Evolutionary conservation across 2,113 vertebrate genomes (phyloP), one percentile per base, ranked within the genome.

Genomic region (Casuarius casuarius): DNA sequence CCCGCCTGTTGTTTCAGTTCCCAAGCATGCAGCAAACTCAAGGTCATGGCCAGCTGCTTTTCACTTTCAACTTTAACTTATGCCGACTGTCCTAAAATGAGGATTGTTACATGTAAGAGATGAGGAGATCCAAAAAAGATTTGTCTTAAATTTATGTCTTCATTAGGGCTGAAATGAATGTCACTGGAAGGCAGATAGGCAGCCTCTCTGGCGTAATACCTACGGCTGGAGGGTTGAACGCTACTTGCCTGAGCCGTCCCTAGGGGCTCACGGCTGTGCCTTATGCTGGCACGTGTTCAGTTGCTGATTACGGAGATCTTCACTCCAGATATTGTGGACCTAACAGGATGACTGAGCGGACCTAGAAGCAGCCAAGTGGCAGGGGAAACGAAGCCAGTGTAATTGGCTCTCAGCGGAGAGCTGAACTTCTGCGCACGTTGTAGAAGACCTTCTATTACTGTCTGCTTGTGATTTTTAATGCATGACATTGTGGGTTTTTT

Each of bases 81-180:
- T 52, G 9, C 46, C 4, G 7, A 7, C 74, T 52, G 58, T 22
- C 70, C 62, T 46, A 0, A 40, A 17, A 0, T 0, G 0, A 21
- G 54, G 44, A 2, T 42, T 29, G 12, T n/a, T 52, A 2, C 1
- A 0, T 48, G 26, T 9, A 59, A 58, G 38, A 51, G 78, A 16
- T 40, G 46, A 66, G 61, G 74, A 59, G 12, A 9, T 70, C 29
- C 31, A 49, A 5, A 77, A 61, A 51, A 33, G 68, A 68, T 28
- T 61, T 26, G 1, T 29, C 42, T 83, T 59, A 20, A 10, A 0
- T 42, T 3, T 25, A 6, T 2, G 0, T 63, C 29, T n/a, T 79
- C 3, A 4, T 89, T 78, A 67, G 46, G 71, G 46, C 26, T 80
- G 48, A 17, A 5, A 0, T 20, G 49, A 40, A 5, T 0, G 1